Conservation (phyloP, 2,797 vertebrate species). For the Meda fulgida region DNA sequence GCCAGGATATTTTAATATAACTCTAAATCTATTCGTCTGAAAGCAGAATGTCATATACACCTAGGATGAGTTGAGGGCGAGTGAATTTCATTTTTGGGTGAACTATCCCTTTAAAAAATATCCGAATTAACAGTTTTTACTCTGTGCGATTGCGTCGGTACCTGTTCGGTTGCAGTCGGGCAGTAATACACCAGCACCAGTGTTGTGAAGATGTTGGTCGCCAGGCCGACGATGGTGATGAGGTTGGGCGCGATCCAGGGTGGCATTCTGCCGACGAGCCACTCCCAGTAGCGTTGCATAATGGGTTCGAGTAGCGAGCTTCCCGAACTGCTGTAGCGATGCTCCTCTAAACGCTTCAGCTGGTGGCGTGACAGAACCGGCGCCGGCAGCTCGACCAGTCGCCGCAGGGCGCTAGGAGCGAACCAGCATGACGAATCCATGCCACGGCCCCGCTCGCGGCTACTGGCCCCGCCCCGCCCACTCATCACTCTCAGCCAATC, state of each 20-base stretch:
- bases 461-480: constrained; percentile 80
- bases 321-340: constrained; percentile 93
- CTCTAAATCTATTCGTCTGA: no score
- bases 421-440: constrained; percentile 80
- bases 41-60: no score
- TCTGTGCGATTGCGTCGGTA: constrained; percentile 48
- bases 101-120: no score
- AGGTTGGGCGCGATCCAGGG: constrained; percentile 96
- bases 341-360: constrained; percentile 95
- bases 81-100: no score
- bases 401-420: constrained; percentile 81
- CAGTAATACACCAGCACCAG: constrained; percentile 94
- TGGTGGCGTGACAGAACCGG: constrained; percentile 92
- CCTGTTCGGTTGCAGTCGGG: constrained; percentile 96
- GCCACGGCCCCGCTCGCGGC: constrained; percentile 73
- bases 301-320: constrained; percentile 93
- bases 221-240: constrained; percentile 94
- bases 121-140: not conserved
- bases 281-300: constrained; percentile 98
- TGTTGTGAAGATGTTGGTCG: constrained; percentile 94
- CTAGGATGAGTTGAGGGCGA: no score
- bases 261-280: constrained; percentile 90
- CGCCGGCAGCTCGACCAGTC: constrained; percentile 88
- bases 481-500: constrained; percentile 62
- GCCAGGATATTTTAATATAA: no score